Evolutionary conservation across 2,888 invertebrate genomes (phyloP).

Genomic region (Cremastinae sp.): DNA sequence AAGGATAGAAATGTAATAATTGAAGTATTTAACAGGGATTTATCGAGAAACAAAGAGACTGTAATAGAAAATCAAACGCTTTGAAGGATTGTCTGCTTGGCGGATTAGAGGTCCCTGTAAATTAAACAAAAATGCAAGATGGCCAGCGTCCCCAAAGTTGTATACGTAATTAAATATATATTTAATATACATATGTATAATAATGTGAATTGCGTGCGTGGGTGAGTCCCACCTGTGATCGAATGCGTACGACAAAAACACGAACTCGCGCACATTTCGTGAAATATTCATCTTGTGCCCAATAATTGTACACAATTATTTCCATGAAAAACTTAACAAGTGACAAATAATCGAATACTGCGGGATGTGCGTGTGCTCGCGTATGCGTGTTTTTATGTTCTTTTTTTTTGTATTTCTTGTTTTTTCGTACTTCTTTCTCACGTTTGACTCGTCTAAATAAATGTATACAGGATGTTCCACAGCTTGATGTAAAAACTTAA

Average conservation of each 20-base stretch:
- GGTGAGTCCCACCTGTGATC: slow-evolving; percentile 55
- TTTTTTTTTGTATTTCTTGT: slow-evolving; percentile 22
- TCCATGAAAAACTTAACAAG: neutral
- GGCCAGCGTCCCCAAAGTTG: slow-evolving; percentile 81
- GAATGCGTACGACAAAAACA: slow-evolving; percentile 60
- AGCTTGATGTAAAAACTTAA: no score
- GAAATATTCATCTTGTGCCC: slow-evolving; percentile 7
- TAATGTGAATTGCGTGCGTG: slow-evolving; percentile 51
- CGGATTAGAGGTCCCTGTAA: slow-evolving; percentile 80
- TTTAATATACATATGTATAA: slow-evolving; percentile 59
- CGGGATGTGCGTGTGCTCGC: slow-evolving; percentile 38
- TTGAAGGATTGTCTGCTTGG: slow-evolving; percentile 80
- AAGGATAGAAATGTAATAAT: slow-evolving; percentile 76
- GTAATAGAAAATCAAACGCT: slow-evolving; percentile 78
- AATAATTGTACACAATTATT: neutral
- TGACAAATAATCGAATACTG: slow-evolving; percentile 34
- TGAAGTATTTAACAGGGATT: slow-evolving; percentile 74
- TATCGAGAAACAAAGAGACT: slow-evolving; percentile 65
- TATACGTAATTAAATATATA: slow-evolving; percentile 72
- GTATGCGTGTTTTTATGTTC: slow-evolving; percentile 49
- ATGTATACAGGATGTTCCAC: neutral
- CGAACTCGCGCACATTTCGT: slow-evolving; percentile 63
- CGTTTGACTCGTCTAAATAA: neutral
- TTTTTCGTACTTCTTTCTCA: slow-evolving; percentile 10
- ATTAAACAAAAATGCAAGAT: slow-evolving; percentile 75